These are phyloP conservation scores for Spongilla lacustris DNA, from an alignment of 37 sponge, comb jelly and placozoan genomes.

Conservation along the genomic window DNA sequence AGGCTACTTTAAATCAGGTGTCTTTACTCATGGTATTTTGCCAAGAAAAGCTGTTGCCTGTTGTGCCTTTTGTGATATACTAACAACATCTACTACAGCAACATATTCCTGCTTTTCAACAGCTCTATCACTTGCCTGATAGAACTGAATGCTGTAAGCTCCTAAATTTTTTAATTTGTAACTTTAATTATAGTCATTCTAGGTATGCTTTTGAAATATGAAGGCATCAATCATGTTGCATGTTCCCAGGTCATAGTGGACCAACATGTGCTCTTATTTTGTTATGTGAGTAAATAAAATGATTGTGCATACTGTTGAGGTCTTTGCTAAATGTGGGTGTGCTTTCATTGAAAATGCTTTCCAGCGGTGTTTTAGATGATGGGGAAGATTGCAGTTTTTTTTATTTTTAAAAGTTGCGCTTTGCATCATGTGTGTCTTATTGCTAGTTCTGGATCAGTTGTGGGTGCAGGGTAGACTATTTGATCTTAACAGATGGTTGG, in stretches of 20 bases:
- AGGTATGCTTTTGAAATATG: slow-evolving; percentile 1
- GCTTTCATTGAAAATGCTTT: background rate
- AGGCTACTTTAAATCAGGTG: background rate
- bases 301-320: background rate
- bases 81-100: background rate
- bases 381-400: background rate
- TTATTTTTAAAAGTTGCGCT: background rate
- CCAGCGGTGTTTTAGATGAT: background rate
- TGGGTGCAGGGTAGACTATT: background rate
- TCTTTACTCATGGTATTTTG: background rate
- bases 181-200: background rate
- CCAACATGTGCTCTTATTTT: slow-evolving; percentile 1
- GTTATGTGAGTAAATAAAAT: background rate
- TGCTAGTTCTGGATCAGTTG: background rate
- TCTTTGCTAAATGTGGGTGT: background rate
- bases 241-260: background rate
- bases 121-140: background rate
- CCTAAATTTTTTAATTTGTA: background rate
- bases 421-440: background rate
- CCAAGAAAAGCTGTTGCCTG: background rate
- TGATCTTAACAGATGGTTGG: background rate
- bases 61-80: background rate
- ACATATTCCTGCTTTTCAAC: background rate
- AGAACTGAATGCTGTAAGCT: background rate
- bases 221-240: background rate